These are phyloP conservation scores for Myocastor coypus DNA, from an alignment of 2,113 vertebrate species.

Conservation along the genomic window DNA sequence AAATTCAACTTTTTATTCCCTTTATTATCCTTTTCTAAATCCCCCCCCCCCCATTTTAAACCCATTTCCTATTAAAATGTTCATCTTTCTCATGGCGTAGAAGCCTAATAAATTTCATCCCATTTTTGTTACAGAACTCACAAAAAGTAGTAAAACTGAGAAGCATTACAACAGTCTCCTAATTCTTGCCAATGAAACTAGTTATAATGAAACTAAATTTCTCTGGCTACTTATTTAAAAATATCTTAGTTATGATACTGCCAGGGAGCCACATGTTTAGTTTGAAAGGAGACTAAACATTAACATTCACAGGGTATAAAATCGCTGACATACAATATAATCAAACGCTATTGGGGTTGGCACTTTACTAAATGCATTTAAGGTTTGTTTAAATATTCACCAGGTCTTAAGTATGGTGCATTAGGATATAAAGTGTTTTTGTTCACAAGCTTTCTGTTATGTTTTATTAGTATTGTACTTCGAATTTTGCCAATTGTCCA, in stretches of 20 bases:
- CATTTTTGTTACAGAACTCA: slow-evolving; percentile 54
- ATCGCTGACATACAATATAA: slow-evolving; percentile 72
- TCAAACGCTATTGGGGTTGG: slow-evolving; percentile 60
- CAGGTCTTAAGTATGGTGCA: slow-evolving; percentile 69
- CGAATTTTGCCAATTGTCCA: slow-evolving; percentile 52
- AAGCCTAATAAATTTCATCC: slow-evolving; percentile 47
- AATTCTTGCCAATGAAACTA: slow-evolving; percentile 64
- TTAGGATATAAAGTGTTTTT: slow-evolving; percentile 63
- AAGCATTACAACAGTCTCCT: slow-evolving; percentile 53
- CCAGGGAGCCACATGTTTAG: slow-evolving; percentile 42
- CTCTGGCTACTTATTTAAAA: slow-evolving; percentile 61
- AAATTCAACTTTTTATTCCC: slow-evolving; percentile 45
- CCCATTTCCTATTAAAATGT: slow-evolving; percentile 40
- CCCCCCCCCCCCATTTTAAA: background rate
- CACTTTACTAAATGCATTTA: slow-evolving; percentile 69
- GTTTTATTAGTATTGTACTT: slow-evolving; percentile 49
- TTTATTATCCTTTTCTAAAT: slow-evolving; percentile 29
- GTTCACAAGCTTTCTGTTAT: slow-evolving; percentile 68
- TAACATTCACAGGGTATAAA: slow-evolving; percentile 72
- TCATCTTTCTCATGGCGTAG: background rate
- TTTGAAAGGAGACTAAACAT: slow-evolving; percentile 69
- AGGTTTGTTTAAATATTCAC: slow-evolving; percentile 51
- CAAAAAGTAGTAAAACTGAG: slow-evolving; percentile 37
- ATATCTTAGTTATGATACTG: slow-evolving; percentile 45
- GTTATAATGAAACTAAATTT: slow-evolving; percentile 55